Percentiles rank a stretch among this genome's conserved stretches.
phyloP scores from a whole-genome alignment of 2,113 vertebrate genomes.

The Sialia sialis region DNA sequence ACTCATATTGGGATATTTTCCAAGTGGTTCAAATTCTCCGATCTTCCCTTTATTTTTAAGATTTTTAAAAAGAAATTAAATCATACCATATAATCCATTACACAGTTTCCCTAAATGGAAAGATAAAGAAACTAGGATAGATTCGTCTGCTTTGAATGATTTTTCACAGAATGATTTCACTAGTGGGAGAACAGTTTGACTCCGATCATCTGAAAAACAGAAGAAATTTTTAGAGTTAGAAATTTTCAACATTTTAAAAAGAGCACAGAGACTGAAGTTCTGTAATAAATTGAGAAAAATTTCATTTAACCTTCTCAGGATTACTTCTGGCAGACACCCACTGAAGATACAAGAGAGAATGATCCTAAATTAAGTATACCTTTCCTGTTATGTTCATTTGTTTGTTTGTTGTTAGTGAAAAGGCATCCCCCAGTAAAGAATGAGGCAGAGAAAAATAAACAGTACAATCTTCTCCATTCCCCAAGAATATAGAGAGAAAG shows the following conservation, averaged over 20 bases:
- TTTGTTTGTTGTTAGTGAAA: background rate
- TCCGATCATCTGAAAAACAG: constrained; percentile 82
- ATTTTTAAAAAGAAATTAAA: background rate
- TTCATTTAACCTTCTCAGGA: background rate
- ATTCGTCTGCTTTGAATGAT: constrained; percentile 88
- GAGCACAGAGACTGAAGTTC: background rate
- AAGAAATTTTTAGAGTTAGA: background rate
- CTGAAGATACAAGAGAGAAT: background rate
- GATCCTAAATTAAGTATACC: background rate
- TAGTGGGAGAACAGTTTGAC: constrained; percentile 84
- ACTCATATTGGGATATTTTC: background rate
- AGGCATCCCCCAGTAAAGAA: background rate
- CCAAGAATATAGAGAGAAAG: background rate
- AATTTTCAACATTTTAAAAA: background rate
- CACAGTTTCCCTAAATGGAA: constrained; percentile 92
- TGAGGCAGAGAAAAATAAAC: background rate
- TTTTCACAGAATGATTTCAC: constrained; percentile 90
- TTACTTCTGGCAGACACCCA: background rate
- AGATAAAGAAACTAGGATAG: constrained; percentile 85
- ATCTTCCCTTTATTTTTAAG: background rate
- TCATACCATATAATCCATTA: constrained; percentile 88
- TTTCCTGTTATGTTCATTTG: background rate
- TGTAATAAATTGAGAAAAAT: background rate
- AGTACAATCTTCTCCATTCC: background rate
- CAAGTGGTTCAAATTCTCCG: background rate